Base-by-base conservation (phyloP, 2,888 invertebrate genomes). In the Terebella lapidaria region DNA sequence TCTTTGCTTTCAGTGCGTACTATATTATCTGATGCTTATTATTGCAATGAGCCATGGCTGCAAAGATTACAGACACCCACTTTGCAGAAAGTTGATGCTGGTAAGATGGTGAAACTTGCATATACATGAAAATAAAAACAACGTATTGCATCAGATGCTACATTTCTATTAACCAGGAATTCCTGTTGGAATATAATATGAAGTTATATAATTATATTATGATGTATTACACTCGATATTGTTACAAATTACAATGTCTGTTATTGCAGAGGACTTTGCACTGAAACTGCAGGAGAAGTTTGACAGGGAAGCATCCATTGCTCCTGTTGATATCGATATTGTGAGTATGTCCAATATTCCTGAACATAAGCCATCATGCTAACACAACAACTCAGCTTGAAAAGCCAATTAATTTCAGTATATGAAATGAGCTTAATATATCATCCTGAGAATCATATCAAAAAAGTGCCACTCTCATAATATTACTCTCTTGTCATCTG, bases 311-410 rank as follows among this genome's bases (percentile, higher is more conserved):
- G 86, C 85, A 20, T 84, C 84, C 67, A 84, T 89, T 20, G 88
- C 87, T 78, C 87, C 90, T 2, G 85, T 92, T 27, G 93, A 93
- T 79, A 85, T 93, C 5, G 92, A 93, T 75, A 84, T 93, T 70
- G 82, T 83, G 72, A 72, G 72, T 70, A n/a, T 55, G 4, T 25
- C 15, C 15, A 53, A 22, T 20, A 3, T 15, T 27, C 20, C 18
- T 18, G 15, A 5, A 10, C 22, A 18, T 49, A 49, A 5, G 5
- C 49, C 49, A 49, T 20, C 49, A 49, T 49, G 15, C 22, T 18
- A 20, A 10, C 15, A 18, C 22, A 49, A 5, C 20, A 20, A n/a
- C n/a, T n/a, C n/a, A n/a, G n/a, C n/a, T n/a, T n/a, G n/a, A n/a
- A n/a, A n/a, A n/a, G n/a, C n/a, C n/a, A n/a, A n/a, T n/a, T n/a